A percentile compares a stretch with the other conserved stretches of the same genome.
These are phyloP conservation scores for Mizuhopecten yessoensis DNA, from an alignment of 1,140 invertebrate genomes.

Conservation along the genomic window DNA sequence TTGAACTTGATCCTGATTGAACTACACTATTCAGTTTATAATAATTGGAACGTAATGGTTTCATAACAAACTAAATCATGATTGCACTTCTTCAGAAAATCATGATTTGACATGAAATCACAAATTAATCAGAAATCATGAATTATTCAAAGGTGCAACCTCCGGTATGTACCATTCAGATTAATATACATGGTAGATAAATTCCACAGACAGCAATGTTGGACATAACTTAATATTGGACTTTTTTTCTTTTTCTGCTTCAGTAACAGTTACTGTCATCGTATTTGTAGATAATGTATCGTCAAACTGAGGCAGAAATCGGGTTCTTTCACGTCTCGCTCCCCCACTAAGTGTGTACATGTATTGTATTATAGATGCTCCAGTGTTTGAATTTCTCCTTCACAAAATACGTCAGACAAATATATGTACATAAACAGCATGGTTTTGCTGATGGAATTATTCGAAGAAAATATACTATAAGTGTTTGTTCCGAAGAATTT, in stretches of 20 bases:
- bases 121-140: too few species aligned
- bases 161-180: too few species aligned
- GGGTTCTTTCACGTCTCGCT: not conserved
- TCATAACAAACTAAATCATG: not conserved
- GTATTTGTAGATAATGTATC: too few species aligned
- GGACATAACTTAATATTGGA: not conserved
- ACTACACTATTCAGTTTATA: too few species aligned
- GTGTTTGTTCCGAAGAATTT: not conserved
- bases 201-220: not conserved
- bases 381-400: not conserved
- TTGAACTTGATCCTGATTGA: not conserved
- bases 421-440: not conserved
- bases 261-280: too few species aligned
- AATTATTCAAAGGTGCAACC: too few species aligned
- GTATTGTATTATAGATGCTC: not conserved
- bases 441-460: not conserved
- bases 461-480: not conserved
- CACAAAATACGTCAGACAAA: not conserved
- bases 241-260: constrained; percentile 11
- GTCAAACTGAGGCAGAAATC: not conserved
- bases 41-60: not conserved
- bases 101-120: too few species aligned
- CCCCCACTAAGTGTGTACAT: not conserved
- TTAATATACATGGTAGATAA: not conserved
- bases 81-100: not conserved